phyloP scores from a whole-genome alignment of 2,797 vertebrate species.

The Emys orbicularis region DNA sequence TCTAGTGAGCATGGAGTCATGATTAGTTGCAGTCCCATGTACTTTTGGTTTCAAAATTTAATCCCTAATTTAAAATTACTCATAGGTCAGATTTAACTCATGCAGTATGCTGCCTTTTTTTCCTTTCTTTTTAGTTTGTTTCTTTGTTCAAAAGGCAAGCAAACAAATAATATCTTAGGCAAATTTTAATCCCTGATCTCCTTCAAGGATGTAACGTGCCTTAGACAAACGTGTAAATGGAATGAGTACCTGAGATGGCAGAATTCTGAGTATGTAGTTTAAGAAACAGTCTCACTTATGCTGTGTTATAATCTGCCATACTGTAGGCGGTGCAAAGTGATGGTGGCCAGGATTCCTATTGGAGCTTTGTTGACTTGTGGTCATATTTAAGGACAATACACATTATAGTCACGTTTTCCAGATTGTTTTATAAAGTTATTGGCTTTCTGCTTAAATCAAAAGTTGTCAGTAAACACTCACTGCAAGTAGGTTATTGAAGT shows the following conservation, averaged over 20 bases:
- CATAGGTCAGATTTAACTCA: background rate
- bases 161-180: background rate
- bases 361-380: background rate
- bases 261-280: background rate
- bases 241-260: background rate
- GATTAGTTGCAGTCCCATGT: background rate
- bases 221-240: background rate
- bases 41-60: background rate
- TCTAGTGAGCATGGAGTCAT: background rate
- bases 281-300: background rate
- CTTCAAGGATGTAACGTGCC: background rate
- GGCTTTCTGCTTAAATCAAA: conserved; percentile 1
- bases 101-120: background rate
- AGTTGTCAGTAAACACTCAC: background rate
- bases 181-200: background rate
- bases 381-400: background rate
- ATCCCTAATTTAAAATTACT: background rate
- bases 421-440: background rate
- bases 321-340: background rate
- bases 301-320: background rate
- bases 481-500: background rate
- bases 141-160: too few relatives aligned
- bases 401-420: background rate
- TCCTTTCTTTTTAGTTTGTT: background rate
- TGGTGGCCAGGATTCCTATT: background rate